phyloP scores from a whole-genome alignment of 2,113 vertebrate genomes.

The Macaca nemestrina region DNA sequence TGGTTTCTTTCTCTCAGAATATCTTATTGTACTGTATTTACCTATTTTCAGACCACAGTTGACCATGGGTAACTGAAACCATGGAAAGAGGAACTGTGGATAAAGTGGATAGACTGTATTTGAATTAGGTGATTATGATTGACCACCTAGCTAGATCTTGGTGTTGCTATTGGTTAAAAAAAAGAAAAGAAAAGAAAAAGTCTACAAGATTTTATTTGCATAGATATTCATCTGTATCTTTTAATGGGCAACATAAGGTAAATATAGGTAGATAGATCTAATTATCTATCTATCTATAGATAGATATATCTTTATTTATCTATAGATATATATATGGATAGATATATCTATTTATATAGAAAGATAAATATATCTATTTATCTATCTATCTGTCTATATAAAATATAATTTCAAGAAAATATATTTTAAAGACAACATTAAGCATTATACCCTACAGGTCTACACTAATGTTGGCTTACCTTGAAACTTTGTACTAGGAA shows the following conservation, averaged over 20 bases:
- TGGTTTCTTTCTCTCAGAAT: background rate
- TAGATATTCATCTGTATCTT: background rate
- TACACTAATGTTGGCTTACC: background rate
- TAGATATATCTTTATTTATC: too few species aligned
- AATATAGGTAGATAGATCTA: background rate
- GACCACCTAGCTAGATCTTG: background rate
- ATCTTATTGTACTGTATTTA: background rate
- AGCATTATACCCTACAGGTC: background rate
- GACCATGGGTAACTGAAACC: background rate
- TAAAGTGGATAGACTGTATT: background rate
- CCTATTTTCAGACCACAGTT: background rate
- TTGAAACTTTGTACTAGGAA: background rate
- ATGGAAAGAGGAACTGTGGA: background rate
- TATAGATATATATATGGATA: too few species aligned
- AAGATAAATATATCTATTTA: too few species aligned
- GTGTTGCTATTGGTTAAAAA: background rate
- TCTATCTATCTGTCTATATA: too few species aligned
- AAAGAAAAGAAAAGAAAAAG: background rate
- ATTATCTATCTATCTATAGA: too few species aligned
- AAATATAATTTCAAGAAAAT: background rate
- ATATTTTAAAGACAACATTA: background rate
- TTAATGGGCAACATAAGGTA: background rate
- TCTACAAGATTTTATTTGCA: background rate
- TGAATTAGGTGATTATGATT: background rate
- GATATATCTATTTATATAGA: too few species aligned